Evolutionary conservation across 2,797 vertebrate species (phyloP).

Genomic region (Morelia viridis): DNA sequence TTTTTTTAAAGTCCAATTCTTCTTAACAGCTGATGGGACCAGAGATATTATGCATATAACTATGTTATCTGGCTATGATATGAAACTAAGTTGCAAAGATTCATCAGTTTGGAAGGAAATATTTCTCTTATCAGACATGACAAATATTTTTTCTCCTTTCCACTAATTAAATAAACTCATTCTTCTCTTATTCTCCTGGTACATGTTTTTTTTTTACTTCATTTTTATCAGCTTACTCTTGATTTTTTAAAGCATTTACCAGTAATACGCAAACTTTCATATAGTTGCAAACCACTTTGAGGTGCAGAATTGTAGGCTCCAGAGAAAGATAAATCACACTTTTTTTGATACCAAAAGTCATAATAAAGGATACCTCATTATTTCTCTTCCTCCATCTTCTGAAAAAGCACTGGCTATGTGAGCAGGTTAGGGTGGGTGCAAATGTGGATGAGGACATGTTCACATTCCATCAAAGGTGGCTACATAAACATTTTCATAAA

Average conservation of each 20-base stretch:
- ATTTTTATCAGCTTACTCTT: conserved; percentile 10
- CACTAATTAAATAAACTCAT: conserved; percentile 48
- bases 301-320: conserved; percentile 8
- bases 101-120: conserved; percentile 53
- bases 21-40: conserved; percentile 61
- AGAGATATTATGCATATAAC: conserved; percentile 11
- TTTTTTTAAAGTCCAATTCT: conserved; percentile 43
- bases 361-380: background rate
- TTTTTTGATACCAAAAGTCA: conserved; percentile 6
- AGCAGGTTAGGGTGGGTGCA: background rate
- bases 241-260: conserved; percentile 43
- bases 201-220: background rate
- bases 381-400: background rate
- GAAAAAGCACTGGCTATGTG: background rate
- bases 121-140: conserved; percentile 44
- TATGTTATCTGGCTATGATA: conserved; percentile 61
- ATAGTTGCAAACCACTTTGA: conserved; percentile 28
- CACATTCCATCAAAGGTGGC: background rate
- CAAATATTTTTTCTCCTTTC: conserved; percentile 37
- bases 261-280: conserved; percentile 29
- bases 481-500: background rate
- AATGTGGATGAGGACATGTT: background rate
- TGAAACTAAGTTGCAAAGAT: conserved; percentile 62
- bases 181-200: background rate
- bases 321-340: conserved; percentile 24